These are phyloP conservation scores for Mesorhabditis sp. DNA, from an alignment of 2,888 invertebrate genomes.

Conservation along the genomic window DNA sequence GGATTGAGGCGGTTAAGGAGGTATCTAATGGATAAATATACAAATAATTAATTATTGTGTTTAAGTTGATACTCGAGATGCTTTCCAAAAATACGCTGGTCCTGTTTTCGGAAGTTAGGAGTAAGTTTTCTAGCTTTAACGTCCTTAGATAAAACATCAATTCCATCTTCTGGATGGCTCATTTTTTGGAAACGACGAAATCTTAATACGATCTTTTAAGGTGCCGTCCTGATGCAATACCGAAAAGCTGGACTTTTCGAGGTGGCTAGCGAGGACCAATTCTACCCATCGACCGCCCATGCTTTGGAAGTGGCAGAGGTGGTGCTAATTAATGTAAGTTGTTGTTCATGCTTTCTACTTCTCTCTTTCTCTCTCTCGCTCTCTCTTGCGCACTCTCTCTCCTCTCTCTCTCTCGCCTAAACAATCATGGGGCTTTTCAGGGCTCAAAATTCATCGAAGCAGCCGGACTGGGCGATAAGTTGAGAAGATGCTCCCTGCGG, in stretches of 20 bases:
- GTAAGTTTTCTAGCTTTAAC: constrained; percentile 18
- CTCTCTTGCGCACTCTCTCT: background rate
- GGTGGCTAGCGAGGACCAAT: constrained; percentile 17
- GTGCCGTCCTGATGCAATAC: constrained; percentile 30
- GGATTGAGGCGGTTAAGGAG: constrained; percentile 39
- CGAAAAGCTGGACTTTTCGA: constrained; percentile 24
- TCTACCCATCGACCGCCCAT: constrained; percentile 29
- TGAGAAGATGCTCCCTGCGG: background rate
- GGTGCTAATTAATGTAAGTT: background rate
- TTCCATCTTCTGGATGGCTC: background rate
- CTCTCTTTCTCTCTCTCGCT: constrained; percentile 7
- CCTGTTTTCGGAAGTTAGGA: constrained; percentile 33
- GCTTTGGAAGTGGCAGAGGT: constrained; percentile 20
- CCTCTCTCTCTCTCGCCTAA: constrained; percentile 8
- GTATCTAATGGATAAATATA: no score
- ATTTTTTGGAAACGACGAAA: background rate
- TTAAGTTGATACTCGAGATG: constrained; percentile 23
- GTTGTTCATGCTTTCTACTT: background rate
- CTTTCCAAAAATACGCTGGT: constrained; percentile 18
- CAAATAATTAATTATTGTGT: background rate
- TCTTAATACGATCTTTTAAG: constrained; percentile 12
- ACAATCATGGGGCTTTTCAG: background rate
- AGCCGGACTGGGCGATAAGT: background rate
- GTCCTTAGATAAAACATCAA: no score
- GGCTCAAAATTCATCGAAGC: background rate